phyloP scores from a whole-genome alignment of 2,888 invertebrate species.

The Sinohyriopsis cumingii region DNA sequence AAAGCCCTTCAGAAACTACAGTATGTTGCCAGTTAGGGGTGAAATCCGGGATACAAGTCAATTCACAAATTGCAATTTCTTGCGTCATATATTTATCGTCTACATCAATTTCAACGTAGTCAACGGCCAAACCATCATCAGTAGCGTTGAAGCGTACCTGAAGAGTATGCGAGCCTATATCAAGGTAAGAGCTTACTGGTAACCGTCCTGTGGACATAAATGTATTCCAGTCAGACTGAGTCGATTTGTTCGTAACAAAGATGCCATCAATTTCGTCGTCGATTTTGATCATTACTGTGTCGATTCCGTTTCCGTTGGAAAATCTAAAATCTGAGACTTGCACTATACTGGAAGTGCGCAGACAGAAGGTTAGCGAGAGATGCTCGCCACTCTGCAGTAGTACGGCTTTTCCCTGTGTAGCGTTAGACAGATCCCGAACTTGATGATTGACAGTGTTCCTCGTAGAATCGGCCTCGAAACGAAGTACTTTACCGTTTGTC shows the following conservation, averaged over 20 bases:
- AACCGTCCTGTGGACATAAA: slow-evolving; percentile 41
- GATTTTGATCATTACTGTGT: too few relatives aligned
- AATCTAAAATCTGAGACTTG: slow-evolving; percentile 31
- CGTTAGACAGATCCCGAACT: too few relatives aligned
- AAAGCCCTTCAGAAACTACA: slow-evolving; percentile 18
- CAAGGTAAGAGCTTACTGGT: slow-evolving; percentile 19
- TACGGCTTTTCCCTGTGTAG: slow-evolving; percentile 35
- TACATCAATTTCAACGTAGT: slow-evolving; percentile 40
- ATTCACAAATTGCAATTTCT: slow-evolving; percentile 42
- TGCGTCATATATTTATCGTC: slow-evolving; percentile 37
- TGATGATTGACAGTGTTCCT: not conserved
- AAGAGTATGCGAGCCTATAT: slow-evolving; percentile 37
- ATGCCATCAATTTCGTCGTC: too few relatives aligned
- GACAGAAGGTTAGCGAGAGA: slow-evolving; percentile 41
- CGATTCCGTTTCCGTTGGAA: slow-evolving; percentile 26
- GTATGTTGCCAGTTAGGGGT: slow-evolving; percentile 22
- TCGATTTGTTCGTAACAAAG: too few relatives aligned
- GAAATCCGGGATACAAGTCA: slow-evolving; percentile 37
- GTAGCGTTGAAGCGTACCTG: slow-evolving; percentile 29
- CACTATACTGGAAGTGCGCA: slow-evolving; percentile 26
- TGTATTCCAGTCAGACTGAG: not conserved
- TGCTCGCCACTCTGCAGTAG: slow-evolving; percentile 28
- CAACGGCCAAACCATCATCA: slow-evolving; percentile 44
- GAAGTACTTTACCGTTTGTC: too few relatives aligned
- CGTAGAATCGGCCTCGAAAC: too few relatives aligned